These are phyloP conservation scores for Euphydryas editha DNA, from an alignment of 2,888 invertebrate species.

Conservation along the genomic window DNA sequence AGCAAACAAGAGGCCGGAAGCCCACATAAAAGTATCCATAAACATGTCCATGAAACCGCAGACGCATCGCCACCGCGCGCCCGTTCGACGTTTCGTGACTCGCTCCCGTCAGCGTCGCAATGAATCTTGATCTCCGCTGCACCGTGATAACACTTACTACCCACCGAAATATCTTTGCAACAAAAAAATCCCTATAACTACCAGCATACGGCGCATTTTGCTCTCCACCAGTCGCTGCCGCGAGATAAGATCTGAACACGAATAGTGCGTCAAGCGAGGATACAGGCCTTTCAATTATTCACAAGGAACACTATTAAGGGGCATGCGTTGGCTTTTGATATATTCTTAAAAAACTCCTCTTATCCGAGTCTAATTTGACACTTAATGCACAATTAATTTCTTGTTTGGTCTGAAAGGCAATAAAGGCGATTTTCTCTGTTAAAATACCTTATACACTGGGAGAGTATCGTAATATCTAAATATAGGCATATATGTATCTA, in stretches of 20 bases:
- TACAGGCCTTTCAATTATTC: slow-evolving; percentile 70
- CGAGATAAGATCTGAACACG: slow-evolving; percentile 57
- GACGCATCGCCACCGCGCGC: slow-evolving; percentile 47
- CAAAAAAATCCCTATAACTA: slow-evolving; percentile 31
- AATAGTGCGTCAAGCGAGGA: slow-evolving; percentile 55
- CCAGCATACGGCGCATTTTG: slow-evolving; percentile 1
- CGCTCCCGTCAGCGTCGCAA: slow-evolving; percentile 63
- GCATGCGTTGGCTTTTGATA: slow-evolving; percentile 39
- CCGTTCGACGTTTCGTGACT: slow-evolving; percentile 66
- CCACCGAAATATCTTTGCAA: slow-evolving; percentile 9
- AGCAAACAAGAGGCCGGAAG: slow-evolving; percentile 35
- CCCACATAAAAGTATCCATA: slow-evolving; percentile 30
- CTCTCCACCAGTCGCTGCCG: background rate
- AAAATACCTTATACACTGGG: background rate
- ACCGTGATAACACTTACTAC: slow-evolving; percentile 47
- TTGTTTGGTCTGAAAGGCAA: slow-evolving; percentile 2
- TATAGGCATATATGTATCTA: slow-evolving; percentile 8
- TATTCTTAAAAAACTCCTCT: slow-evolving; percentile 33
- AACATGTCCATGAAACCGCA: slow-evolving; percentile 34
- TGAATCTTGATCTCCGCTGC: slow-evolving; percentile 65
- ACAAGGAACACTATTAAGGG: slow-evolving; percentile 60
- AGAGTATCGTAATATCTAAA: background rate
- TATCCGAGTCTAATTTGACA: slow-evolving; percentile 28
- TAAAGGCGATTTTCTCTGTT: slow-evolving; percentile 10
- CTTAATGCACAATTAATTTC: slow-evolving; percentile 23